Base-by-base conservation (phyloP, 2,888 invertebrate species). In the Ochropleura leucogaster region DNA sequence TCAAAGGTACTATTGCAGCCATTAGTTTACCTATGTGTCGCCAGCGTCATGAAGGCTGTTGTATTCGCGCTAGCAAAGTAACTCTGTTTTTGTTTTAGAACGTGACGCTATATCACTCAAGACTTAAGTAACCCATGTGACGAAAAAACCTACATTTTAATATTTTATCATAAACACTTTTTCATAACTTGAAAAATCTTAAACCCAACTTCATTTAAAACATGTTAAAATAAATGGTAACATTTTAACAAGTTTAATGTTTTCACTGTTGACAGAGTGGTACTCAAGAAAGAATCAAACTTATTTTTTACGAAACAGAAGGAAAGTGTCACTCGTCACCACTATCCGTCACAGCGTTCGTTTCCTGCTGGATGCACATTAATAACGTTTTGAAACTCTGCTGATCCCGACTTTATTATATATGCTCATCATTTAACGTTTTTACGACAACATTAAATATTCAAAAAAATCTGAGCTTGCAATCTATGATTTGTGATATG, bases 321-420 rank as follows among this genome's bases (percentile, higher is more conserved):
- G 96, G 96, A 95, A 96, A 94, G 91, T 92, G 93, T 96, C 96
- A 92, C 87, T 96, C 96, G 89, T 92, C 96, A 90, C 89, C 87
- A 90, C 93, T 92, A 95, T 95, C 93, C 94, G 92, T 96, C 95
- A 95, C 91, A 89, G 90, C 89, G 90, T 92, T 90, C 93, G 92
- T 93, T 96, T 96, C 94, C 95, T 94, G 93, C 89, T 90, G 86
- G 84, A 87, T 89, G 88, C 91, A 91, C 90, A 93, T 93, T 93
- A 92, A 94, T 94, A 92, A 91, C 90, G 77, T 91, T 93, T 92
- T 89, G 84, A 92, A 90, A 90, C 88, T 83, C 85, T 87, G 87
- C 82, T 84, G 85, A 89, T 88, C 88, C 83, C 80, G 74, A 87
- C 79, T 85, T 88, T 86, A 87, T 88, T 86, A 84, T 85, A 64